phyloP scores from a whole-genome alignment of 2,888 invertebrate species.

The Byasa hedistus region DNA sequence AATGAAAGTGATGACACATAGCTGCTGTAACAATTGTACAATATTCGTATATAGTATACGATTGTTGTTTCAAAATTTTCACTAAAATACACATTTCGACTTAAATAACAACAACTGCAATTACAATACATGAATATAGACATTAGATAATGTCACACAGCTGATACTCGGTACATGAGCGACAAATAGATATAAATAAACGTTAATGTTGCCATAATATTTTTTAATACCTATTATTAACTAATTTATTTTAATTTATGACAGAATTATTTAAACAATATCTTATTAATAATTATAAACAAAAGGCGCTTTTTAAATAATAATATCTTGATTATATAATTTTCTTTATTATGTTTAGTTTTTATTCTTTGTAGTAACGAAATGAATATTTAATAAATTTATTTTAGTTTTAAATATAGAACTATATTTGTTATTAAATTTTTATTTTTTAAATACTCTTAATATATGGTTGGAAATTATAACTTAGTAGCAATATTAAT shows the following conservation, averaged over 20 bases:
- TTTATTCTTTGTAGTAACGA: no score
- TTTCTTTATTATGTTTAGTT: no score
- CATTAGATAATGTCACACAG: not conserved
- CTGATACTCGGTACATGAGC: not conserved
- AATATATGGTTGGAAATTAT: not conserved
- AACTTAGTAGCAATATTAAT: not conserved
- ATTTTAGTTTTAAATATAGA: no score
- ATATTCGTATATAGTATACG: not conserved
- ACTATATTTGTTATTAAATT: no score
- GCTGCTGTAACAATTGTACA: no score
- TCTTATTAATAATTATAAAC: no score
- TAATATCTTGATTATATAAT: no score
- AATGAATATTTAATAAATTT: no score
- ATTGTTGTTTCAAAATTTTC: not conserved
- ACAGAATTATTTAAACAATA: no score
- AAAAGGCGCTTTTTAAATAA: no score
- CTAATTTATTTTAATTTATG: not conserved
- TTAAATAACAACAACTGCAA: not conserved
- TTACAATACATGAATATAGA: not conserved
- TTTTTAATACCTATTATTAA: conserved; percentile 4
- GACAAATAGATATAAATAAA: conserved; percentile 10
- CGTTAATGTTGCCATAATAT: conserved; percentile 3
- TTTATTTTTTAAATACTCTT: no score
- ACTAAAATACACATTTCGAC: not conserved
- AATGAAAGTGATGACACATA: no score